Percentiles rank a stretch among this genome's conserved stretches.
These are phyloP conservation scores for Bambusicola thoracicus DNA, from an alignment of 2,113 vertebrate species.

Conservation along the genomic window DNA sequence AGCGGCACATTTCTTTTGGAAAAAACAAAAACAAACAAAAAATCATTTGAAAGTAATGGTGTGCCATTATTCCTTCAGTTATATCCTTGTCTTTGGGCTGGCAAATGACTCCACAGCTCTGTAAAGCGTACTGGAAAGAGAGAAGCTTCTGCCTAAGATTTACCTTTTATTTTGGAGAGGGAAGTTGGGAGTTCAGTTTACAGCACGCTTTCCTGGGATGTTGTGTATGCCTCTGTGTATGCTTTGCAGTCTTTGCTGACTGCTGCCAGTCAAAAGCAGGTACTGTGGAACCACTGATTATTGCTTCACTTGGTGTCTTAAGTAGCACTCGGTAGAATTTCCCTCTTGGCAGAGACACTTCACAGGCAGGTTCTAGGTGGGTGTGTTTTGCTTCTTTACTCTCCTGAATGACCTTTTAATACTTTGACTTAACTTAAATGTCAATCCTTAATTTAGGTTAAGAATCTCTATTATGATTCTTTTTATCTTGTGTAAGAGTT, in stretches of 20 bases:
- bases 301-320: background rate
- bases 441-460: background rate
- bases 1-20: background rate
- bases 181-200: background rate
- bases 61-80: background rate
- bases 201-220: background rate
- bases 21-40: background rate
- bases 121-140: background rate
- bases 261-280: background rate
- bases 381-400: background rate
- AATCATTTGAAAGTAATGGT: background rate
- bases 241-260: background rate
- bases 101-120: background rate
- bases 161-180: background rate
- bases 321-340: background rate
- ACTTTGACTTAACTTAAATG: background rate
- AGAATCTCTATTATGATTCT: background rate
- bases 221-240: background rate
- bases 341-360: background rate
- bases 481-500: slow-evolving; percentile 20
- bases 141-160: background rate
- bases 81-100: background rate
- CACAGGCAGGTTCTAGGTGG: background rate
- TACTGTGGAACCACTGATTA: background rate
- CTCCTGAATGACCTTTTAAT: background rate